phyloP scores from a whole-genome alignment of 2,113 vertebrate genomes.

The Colaptes auratus region DNA sequence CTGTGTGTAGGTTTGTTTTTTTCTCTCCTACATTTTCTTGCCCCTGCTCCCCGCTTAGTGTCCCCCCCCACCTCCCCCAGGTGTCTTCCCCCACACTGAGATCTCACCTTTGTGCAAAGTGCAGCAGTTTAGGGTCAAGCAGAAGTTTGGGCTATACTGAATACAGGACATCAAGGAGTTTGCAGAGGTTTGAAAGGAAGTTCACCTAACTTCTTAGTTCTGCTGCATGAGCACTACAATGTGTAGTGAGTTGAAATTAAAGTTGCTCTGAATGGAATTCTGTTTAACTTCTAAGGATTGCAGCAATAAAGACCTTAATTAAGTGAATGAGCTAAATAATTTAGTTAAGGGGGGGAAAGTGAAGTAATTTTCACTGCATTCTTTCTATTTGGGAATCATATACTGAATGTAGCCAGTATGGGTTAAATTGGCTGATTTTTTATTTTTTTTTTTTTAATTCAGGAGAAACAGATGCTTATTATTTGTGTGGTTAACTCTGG shows the following conservation, averaged over 20 bases:
- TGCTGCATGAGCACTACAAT: background rate
- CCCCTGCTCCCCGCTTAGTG: background rate
- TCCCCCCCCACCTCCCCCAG: background rate
- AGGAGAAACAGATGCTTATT: background rate
- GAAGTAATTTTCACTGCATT: slow-evolving; percentile 2
- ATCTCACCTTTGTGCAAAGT: background rate
- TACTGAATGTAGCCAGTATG: background rate
- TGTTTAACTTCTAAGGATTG: background rate
- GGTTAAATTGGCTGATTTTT: background rate
- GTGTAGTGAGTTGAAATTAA: background rate
- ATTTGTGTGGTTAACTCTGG: background rate
- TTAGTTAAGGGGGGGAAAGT: slow-evolving; percentile 8
- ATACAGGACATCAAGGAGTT: background rate
- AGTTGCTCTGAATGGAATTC: background rate
- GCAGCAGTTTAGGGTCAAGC: background rate
- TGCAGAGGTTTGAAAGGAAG: slow-evolving; percentile 25
- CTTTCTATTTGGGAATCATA: background rate
- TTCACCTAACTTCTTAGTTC: background rate
- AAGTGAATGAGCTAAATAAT: background rate
- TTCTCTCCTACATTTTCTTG: background rate
- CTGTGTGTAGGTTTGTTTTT: background rate
- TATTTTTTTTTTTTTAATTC: background rate
- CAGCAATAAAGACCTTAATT: background rate
- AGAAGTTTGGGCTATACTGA: background rate
- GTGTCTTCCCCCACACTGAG: background rate